Evolutionary conservation across 1,140 invertebrate genomes (phyloP), one percentile per base, ranked within the genome.

Genomic region (Cherax quadricarinatus): DNA sequence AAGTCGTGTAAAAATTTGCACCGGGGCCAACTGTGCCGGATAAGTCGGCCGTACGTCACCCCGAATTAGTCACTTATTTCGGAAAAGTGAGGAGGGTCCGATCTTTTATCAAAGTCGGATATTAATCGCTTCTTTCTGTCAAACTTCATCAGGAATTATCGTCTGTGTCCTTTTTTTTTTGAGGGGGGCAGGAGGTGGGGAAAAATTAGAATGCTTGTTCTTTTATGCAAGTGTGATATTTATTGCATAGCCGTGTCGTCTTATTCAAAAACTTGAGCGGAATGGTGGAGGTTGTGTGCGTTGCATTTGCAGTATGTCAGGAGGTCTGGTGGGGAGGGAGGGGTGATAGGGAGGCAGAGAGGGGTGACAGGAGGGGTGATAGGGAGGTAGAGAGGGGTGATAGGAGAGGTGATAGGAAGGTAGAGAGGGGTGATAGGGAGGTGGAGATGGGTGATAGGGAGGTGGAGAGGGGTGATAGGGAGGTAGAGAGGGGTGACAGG

Each of bases 111-210:
- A 90, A 85, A 83, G 79, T 78, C 88, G 81, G 88, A 90, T 90
- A 90, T 90, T 83, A 90, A 90, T 91, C 80, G 89, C 89, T 91
- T 91, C 89, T 91, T 91, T 90, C 88, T 90, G 88, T 90, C 88
- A 90, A 84, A 90, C 88, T 90, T 90, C 81, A 90, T 90, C 81
- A 60, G 88, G 62, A 90, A 90, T 90, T 90, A 84, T 90, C 81
- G 88, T 84, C 84, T 90, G 84, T 90, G 79, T 89, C 78, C 82
- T 60, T 41, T 41, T 41, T 41, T 41, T 41, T 41, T 0, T 1
- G 30, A 41, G 30, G 30, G 30, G 30, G 30, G 0, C 0, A 41
- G 30, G 30, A 41, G 30, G 30, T 5, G 73, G 51, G 88, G 81
- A 90, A 84, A 86, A 86, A 91, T 86, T 80, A 53, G 89, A 86